A percentile compares a stretch with the other conserved stretches of the same genome.
Conservation (phyloP, 1,140 invertebrate genomes). For the Pararge aegeria region DNA sequence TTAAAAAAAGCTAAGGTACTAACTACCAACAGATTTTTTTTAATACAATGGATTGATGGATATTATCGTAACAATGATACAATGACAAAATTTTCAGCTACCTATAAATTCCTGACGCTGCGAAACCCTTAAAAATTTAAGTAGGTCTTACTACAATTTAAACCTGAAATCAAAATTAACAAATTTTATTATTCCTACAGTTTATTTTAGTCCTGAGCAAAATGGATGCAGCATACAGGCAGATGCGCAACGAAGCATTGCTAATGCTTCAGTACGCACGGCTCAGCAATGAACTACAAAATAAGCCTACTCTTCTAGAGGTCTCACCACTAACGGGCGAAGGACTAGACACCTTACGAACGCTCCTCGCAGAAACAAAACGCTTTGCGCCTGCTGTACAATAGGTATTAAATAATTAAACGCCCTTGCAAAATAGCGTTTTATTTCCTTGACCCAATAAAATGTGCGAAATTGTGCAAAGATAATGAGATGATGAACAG, state of each 20-base stretch:
- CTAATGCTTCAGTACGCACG: conserved; percentile 87
- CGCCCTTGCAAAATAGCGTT: conserved; percentile 16
- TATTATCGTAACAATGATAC: no score
- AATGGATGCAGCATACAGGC: conserved; percentile 90
- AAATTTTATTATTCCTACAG: no score
- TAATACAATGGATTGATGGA: no score
- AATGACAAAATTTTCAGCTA: no score
- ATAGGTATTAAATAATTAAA: conserved; percentile 13
- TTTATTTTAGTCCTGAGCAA: conserved; percentile 88
- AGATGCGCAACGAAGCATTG: conserved; percentile 90
- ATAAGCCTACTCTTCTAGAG: conserved; percentile 85
- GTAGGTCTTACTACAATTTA: no score
- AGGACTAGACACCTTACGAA: conserved; percentile 83
- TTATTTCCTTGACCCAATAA: conserved; percentile 33
- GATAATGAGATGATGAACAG: conserved; percentile 29
- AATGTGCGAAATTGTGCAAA: conserved; percentile 24
- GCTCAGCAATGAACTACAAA: conserved; percentile 83
- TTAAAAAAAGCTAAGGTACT: conserved; percentile 81
- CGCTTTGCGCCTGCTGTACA: conserved; percentile 15
- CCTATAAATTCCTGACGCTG: no score
- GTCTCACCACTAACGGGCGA: conserved; percentile 85
- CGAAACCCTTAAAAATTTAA: no score
- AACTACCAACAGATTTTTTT: not conserved
- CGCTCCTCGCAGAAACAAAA: conserved; percentile 81
- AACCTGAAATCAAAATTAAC: no score